Conservation (phyloP, 2,888 invertebrate genomes). For the Ectemnius continuus region DNA sequence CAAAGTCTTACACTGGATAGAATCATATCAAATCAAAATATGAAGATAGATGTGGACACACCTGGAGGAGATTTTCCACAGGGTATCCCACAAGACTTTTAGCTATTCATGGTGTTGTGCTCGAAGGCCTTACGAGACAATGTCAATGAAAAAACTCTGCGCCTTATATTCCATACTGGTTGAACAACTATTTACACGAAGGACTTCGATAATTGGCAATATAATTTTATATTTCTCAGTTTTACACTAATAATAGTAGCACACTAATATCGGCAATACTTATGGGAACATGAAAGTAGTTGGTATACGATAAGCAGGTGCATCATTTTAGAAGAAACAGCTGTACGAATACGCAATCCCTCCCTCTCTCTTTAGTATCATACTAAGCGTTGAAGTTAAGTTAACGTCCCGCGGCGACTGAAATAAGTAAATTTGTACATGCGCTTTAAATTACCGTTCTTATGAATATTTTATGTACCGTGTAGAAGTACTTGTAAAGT, state of each 20-base stretch:
- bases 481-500: conserved; percentile 12
- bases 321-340: conserved; percentile 30
- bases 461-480: conserved; percentile 14
- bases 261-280: conserved; percentile 29
- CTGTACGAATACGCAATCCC: conserved; percentile 14
- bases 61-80: neutral
- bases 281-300: conserved; percentile 50
- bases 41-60: neutral
- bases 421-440: conserved; percentile 27
- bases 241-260: conserved; percentile 22
- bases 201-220: conserved; percentile 11
- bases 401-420: conserved; percentile 2
- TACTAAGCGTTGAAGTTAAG: conserved; percentile 22
- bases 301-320: conserved; percentile 42
- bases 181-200: conserved; percentile 19
- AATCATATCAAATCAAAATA: conserved; percentile 24
- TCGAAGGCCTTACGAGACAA: neutral
- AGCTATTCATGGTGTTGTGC: neutral
- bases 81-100: neutral
- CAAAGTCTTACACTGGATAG: neutral
- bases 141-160: conserved; percentile 12
- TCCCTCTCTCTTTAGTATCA: conserved; percentile 6
- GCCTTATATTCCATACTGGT: conserved; percentile 20
- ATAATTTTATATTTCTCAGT: conserved; percentile 9
- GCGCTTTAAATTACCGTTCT: conserved; percentile 36